Base-by-base conservation (phyloP, 2,888 invertebrate genomes). In the Conchocele bisecta region DNA sequence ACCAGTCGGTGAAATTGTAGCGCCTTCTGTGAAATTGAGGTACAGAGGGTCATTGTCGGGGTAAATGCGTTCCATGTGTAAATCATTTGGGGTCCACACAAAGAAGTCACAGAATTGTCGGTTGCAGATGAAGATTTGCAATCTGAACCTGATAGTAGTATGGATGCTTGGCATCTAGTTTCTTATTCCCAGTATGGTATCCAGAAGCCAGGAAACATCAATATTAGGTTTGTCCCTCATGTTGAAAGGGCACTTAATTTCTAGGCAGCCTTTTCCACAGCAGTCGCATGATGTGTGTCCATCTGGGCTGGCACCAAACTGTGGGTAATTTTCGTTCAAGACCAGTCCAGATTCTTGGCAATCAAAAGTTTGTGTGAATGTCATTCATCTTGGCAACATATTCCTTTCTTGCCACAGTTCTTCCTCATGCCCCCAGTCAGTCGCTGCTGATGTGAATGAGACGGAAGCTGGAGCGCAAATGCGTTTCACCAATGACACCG, bases 71-170 rank as follows among this genome's bases (percentile, higher is more conserved):
- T 72, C 76, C 20, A 56, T 37, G 26, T 63, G 58, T 22, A 54
- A 17, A 2, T 54, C 48, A 24, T 50, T 48, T 17, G 51, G 65
- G 17, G 35, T 56, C 74, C 74, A 79, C 2, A 75, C 65, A 59
- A 72, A 54, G 70, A 75, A 75, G 57, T 80, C 59, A 61, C 71
- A 74, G n/a, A 44, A 26, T 9, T 51, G 31, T 11, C 7, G 22
- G 5, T 51, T 20, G 15, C 42, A 35, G 5, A 59, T 3, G 26
- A 39, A 42, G 11, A 75, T 26, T 29, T 71, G 72, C 13, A n/a
- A 58, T 61, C 37, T 77, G 75, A 11, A 80, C 51, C 51, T 77
- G 75, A 39, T 53, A 63, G 31, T 70, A 73, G 42, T 73, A 72
- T 1, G 46, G 51, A 33, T 70, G 72, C 24, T 50, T 37, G 29